A percentile compares a stretch with the other conserved stretches of the same genome.
Evolutionary conservation across 1,140 invertebrate genomes (phyloP).

Genomic region (Condylostylus longicornis): DNA sequence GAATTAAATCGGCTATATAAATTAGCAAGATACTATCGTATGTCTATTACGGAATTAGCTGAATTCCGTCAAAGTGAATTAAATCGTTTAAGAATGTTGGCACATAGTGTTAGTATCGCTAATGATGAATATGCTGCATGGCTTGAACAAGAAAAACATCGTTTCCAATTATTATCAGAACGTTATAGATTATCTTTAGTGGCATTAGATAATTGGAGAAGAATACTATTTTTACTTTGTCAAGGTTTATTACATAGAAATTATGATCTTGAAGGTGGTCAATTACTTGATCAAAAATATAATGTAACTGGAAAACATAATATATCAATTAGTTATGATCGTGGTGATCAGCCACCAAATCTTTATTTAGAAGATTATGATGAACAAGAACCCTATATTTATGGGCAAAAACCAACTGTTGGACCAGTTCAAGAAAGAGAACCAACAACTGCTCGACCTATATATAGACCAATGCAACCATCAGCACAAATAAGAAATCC

Average conservation of each 20-base stretch:
- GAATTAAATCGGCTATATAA: conserved; percentile 19
- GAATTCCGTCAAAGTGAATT: conserved; percentile 25
- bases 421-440: conserved; percentile 1
- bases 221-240: conserved; percentile 18
- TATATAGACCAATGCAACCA: conserved; percentile 3
- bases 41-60: conserved; percentile 19
- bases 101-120: conserved; percentile 15
- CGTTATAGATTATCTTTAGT: conserved; percentile 14
- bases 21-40: conserved; percentile 20
- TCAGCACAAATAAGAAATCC: conserved; percentile 1
- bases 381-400: conserved; percentile 20
- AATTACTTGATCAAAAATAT: conserved; percentile 12
- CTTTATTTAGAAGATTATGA: conserved; percentile 20
- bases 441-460: not conserved
- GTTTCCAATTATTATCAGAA: conserved; percentile 10
- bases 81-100: conserved; percentile 15
- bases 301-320: conserved; percentile 10
- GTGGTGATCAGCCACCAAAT: conserved; percentile 27
- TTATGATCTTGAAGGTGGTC: conserved; percentile 18
- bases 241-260: conserved; percentile 24
- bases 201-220: conserved; percentile 20
- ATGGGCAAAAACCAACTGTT: conserved; percentile 14
- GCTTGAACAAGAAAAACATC: conserved; percentile 13
- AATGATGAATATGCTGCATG: conserved; percentile 12
- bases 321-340: conserved; percentile 24